Percentiles rank a stretch among this genome's conserved stretches.
These are phyloP conservation scores for Astropecten irregularis DNA, from an alignment of 53 echinoderm and acorn worm species.

Conservation along the genomic window DNA sequence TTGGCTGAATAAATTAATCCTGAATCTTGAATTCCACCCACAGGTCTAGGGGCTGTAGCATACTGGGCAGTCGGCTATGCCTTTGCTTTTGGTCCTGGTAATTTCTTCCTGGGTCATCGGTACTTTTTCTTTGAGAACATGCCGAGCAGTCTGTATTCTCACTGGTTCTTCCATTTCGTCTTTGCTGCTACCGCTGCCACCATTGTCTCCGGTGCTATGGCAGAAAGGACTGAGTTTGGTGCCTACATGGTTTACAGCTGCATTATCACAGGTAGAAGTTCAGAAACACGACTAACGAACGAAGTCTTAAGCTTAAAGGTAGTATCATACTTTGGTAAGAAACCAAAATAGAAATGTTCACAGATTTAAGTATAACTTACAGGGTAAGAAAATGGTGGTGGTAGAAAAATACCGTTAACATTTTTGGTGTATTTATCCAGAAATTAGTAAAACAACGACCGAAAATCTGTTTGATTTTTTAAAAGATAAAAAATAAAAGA, in stretches of 20 bases:
- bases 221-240: slow-evolving; percentile 83
- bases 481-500: too few relatives aligned
- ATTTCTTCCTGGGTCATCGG: slow-evolving; percentile 73
- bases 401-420: too few relatives aligned
- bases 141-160: slow-evolving; percentile 24
- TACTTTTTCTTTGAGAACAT: slow-evolving; percentile 87
- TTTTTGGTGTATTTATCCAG: too few relatives aligned
- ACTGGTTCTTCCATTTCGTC: slow-evolving; percentile 91
- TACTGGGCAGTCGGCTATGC: slow-evolving; percentile 95
- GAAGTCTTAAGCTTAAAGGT: too few relatives aligned
- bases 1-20: too few relatives aligned
- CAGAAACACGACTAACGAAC: not conserved
- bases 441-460: too few relatives aligned
- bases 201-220: slow-evolving; percentile 91
- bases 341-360: too few relatives aligned
- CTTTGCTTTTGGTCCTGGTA: slow-evolving; percentile 85
- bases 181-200: slow-evolving; percentile 95
- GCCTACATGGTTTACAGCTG: slow-evolving; percentile 84
- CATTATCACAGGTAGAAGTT: slow-evolving; percentile 73
- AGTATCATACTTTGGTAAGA: too few relatives aligned
- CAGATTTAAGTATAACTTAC: too few relatives aligned
- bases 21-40: too few relatives aligned
- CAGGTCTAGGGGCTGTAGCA: slow-evolving; percentile 78
- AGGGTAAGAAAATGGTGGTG: too few relatives aligned
- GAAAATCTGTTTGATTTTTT: too few relatives aligned